Conservation (phyloP, 2,888 invertebrate genomes). For the Eucera pruinosa region DNA sequence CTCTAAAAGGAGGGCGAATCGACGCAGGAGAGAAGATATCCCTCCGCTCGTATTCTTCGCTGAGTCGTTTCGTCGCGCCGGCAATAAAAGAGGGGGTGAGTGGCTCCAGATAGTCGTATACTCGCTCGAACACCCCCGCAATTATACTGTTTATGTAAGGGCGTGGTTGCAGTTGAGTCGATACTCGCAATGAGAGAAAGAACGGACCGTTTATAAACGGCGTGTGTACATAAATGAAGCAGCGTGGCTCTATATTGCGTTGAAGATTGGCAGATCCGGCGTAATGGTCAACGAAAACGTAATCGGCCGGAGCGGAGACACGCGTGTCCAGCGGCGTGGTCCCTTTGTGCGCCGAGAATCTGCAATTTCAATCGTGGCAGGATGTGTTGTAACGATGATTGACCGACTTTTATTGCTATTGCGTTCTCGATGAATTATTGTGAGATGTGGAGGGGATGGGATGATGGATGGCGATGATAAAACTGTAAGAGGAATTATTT, state of each 20-base stretch:
- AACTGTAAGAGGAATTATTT: no score
- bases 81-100: conserved; percentile 74
- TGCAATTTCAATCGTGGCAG: conserved; percentile 43
- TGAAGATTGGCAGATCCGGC: conserved; percentile 75
- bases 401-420: conserved; percentile 59
- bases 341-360: conserved; percentile 43
- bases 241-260: conserved; percentile 68
- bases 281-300: conserved; percentile 65
- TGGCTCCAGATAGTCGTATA: conserved; percentile 28
- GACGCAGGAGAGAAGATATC: conserved; percentile 18
- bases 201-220: conserved; percentile 14
- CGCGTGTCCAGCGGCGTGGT: conserved; percentile 3
- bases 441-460: no score
- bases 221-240: conserved; percentile 69
- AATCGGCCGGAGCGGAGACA: conserved; percentile 48
- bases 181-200: conserved; percentile 13
- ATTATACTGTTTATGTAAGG: conserved; percentile 83
- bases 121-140: conserved; percentile 81
- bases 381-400: conserved; percentile 66
- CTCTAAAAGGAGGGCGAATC: conserved; percentile 13
- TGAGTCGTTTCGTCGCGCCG: conserved; percentile 78
- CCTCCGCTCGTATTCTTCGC: conserved; percentile 26
- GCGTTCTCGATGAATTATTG: neutral
- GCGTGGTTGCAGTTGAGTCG: conserved; percentile 81
- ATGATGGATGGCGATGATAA: no score